Evolutionary conservation across 2,888 invertebrate genomes (phyloP).

Genomic region (Eristalis arbustorum): DNA sequence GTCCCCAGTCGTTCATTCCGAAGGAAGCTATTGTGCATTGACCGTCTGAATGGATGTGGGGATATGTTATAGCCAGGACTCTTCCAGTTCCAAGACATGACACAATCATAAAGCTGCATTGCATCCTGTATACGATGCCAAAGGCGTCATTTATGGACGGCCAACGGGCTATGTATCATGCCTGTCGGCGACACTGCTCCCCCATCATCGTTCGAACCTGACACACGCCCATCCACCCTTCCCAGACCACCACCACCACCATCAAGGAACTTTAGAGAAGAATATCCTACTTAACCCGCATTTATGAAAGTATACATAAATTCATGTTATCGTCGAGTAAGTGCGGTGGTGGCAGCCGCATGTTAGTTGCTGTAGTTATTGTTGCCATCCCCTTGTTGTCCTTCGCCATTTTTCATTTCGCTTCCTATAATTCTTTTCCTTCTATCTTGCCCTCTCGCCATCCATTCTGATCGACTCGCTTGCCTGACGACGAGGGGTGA

Average conservation of each 20-base stretch:
- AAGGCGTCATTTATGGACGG: constrained; percentile 58
- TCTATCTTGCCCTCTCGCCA: background rate
- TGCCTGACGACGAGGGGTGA: background rate
- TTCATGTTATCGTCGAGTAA: constrained; percentile 67
- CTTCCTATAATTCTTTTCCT: constrained; percentile 42
- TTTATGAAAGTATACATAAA: constrained; percentile 67
- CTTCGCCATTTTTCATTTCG: constrained; percentile 66
- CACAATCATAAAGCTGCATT: constrained; percentile 62
- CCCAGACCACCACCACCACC: background rate
- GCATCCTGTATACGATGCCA: constrained; percentile 54
- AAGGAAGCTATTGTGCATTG: constrained; percentile 47
- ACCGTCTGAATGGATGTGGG: constrained; percentile 3
- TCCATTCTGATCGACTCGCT: background rate
- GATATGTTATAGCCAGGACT: constrained; percentile 28
- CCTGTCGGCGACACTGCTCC: constrained; percentile 59
- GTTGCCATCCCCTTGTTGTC: constrained; percentile 52
- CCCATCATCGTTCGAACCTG: background rate
- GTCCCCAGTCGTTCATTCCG: constrained; percentile 35
- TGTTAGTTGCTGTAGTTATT: constrained; percentile 63
- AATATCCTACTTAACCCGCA: constrained; percentile 70
- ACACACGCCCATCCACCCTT: background rate
- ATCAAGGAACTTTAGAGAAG: constrained; percentile 48
- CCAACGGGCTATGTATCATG: constrained; percentile 62
- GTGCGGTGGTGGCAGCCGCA: constrained; percentile 65
- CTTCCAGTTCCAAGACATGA: constrained; percentile 35